Evolutionary conservation across 2,113 vertebrate species (phyloP).

Genomic region (Perca schrenkii): DNA sequence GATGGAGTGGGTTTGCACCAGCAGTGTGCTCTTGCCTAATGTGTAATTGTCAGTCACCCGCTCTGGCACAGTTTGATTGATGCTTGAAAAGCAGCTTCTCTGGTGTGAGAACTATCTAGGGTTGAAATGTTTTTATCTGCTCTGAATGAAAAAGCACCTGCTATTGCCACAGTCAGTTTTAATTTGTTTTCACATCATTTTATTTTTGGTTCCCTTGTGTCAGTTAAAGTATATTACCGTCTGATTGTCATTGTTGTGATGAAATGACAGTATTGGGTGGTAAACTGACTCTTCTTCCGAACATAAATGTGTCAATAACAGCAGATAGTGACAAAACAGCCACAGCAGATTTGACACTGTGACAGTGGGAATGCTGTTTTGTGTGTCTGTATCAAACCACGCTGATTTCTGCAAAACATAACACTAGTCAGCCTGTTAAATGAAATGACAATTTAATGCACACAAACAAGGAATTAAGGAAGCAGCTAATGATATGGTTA

Average conservation of each 20-base stretch:
- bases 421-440: background rate
- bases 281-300: background rate
- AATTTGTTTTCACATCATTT: background rate
- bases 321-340: background rate
- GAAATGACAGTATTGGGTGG: background rate
- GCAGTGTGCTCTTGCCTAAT: conserved; percentile 17
- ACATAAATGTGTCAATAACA: background rate
- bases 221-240: background rate
- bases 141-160: background rate
- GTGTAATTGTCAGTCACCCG: background rate
- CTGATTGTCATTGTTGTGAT: background rate
- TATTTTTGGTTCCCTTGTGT: background rate
- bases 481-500: conserved; percentile 52
- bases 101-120: background rate
- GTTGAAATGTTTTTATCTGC: background rate
- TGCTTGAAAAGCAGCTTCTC: conserved; percentile 1
- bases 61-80: conserved; percentile 7
- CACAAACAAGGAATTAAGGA: conserved; percentile 12
- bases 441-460: conserved; percentile 1
- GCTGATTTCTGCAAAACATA: background rate
- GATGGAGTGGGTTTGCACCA: conserved; percentile 47
- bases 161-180: background rate
- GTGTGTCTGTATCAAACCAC: background rate
- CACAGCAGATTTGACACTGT: background rate
- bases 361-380: no score